These are phyloP conservation scores for Cotesia chilonis DNA, from an alignment of 1,140 invertebrate species.

Conservation along the genomic window DNA sequence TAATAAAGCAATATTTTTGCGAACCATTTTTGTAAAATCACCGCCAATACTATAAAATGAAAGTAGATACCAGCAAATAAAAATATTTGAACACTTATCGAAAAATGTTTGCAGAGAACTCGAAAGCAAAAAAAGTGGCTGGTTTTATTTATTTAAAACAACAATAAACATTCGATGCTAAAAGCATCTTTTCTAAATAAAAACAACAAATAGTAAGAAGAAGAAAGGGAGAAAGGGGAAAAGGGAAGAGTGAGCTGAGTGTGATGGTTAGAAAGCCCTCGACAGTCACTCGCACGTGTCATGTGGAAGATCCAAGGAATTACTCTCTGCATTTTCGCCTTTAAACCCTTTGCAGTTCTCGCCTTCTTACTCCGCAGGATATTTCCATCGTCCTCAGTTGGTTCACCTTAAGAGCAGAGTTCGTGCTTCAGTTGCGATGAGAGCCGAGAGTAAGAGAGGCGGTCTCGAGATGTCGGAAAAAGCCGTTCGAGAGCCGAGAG, in stretches of 20 bases:
- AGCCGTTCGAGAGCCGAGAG: neutral
- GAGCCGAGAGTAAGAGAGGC: neutral
- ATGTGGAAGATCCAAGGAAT: constrained; percentile 33
- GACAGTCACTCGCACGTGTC: constrained; percentile 36
- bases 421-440: neutral
- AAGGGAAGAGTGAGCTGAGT: neutral
- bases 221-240: neutral
- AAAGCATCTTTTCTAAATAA: neutral
- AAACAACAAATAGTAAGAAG: constrained; percentile 7
- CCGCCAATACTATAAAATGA: no score
- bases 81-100: no score
- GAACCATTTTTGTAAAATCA: no score
- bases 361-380: neutral
- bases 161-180: no score
- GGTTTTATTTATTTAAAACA: no score
- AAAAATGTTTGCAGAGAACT: no score
- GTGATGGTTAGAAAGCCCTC: constrained; percentile 25
- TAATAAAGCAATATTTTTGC: no score
- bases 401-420: constrained; percentile 1
- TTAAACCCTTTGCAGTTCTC: constrained; percentile 29
- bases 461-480: neutral
- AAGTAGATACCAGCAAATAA: no score
- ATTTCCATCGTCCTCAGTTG: neutral
- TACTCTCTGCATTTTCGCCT: constrained; percentile 21
- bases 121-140: no score